Percentiles rank a stretch among this genome's conserved stretches.
Evolutionary conservation across 2,113 vertebrate genomes (phyloP).

Genomic region (Halcyon malimbica): DNA sequence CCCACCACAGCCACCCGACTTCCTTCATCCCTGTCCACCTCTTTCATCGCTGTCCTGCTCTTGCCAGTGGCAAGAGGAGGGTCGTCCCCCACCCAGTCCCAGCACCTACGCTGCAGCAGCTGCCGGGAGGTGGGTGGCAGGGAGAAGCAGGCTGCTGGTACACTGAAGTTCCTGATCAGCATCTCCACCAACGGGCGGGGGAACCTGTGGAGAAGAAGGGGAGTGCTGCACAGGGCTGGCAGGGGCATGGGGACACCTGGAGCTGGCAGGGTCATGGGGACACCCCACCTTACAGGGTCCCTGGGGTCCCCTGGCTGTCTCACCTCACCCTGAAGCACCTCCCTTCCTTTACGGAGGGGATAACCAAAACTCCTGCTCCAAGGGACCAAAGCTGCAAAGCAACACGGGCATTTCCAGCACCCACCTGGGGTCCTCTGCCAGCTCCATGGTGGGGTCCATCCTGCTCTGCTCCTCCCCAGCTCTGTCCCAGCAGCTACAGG

Average conservation of each 20-base stretch:
- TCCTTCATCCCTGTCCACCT: background rate
- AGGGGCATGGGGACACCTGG: background rate
- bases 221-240: accelerated
- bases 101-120: slow-evolving; percentile 73
- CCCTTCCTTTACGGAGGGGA: background rate
- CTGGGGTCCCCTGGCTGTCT: background rate
- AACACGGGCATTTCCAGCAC: accelerated
- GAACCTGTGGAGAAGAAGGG: slow-evolving; percentile 53
- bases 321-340: background rate
- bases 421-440: slow-evolving; percentile 56
- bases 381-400: background rate
- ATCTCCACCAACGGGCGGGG: slow-evolving; percentile 63
- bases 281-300: background rate
- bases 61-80: accelerated
- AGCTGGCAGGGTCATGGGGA: accelerated
- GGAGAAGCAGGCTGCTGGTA: slow-evolving; percentile 74
- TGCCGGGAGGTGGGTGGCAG: slow-evolving; percentile 67
- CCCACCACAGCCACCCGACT: accelerated
- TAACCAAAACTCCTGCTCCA: background rate
- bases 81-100: background rate
- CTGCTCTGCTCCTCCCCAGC: background rate
- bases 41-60: background rate
- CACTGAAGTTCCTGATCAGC: slow-evolving; percentile 71
- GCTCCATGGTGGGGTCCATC: slow-evolving; percentile 38
- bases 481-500: background rate